A percentile compares a stretch with the other conserved stretches of the same genome.
phyloP scores from a whole-genome alignment of 2,888 invertebrate genomes.

The Escarpia spicata region DNA sequence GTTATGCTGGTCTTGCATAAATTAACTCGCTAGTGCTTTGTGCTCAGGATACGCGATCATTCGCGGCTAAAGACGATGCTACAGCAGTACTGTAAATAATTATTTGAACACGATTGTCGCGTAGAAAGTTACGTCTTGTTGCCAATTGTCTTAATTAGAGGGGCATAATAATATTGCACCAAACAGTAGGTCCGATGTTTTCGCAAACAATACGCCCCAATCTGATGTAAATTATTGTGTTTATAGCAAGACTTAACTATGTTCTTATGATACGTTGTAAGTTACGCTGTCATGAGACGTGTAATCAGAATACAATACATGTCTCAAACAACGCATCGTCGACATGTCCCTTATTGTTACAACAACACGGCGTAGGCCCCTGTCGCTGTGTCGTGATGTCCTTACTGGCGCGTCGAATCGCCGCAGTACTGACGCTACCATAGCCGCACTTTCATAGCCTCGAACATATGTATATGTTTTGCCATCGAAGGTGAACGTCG shows the following conservation, averaged over 20 bases:
- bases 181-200: neutral
- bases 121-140: neutral
- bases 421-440: too few relatives aligned
- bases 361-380: too few relatives aligned
- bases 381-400: too few relatives aligned
- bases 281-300: neutral
- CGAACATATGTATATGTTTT: too few relatives aligned
- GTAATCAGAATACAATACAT: neutral
- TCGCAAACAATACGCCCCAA: neutral
- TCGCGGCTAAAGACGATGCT: neutral
- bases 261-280: neutral
- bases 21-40: neutral
- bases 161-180: neutral
- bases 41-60: neutral
- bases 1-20: neutral
- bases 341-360: neutral
- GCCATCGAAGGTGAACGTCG: too few relatives aligned
- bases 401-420: too few relatives aligned
- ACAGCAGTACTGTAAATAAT: neutral
- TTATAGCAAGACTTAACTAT: neutral
- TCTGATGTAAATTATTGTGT: neutral
- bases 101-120: neutral
- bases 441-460: too few relatives aligned
- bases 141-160: neutral
- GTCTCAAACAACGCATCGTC: neutral